Evolutionary conservation across 2,888 invertebrate species (phyloP), one percentile per base, ranked within the genome.

Genomic region (Vandiemenella viatica): DNA sequence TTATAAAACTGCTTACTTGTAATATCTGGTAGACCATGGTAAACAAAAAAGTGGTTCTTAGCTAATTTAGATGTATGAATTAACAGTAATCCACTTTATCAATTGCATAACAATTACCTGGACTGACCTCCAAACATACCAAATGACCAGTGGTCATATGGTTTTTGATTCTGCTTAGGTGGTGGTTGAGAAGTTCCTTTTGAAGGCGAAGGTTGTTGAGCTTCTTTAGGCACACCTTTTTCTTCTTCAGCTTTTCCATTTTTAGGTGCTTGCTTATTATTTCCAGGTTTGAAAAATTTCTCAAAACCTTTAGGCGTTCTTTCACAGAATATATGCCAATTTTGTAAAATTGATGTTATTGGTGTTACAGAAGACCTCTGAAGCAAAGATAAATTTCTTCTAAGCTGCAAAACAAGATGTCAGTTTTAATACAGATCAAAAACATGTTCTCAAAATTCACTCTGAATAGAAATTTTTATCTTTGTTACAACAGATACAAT

Each of bases 251-350:
- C 66, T 58, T 61, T 60, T 5, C 57, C 60, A 67, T 67, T 58
- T 68, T 67, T 41, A 64, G 65, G 42, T 58, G 53, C 43, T 62
- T 60, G 54, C 63, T 62, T 47, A 57, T 52, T 37, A 26, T 60
- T 58, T 49, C 75, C 74, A 7, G 80, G 81, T 61, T 81, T 77
- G 60, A 88, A 93, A 65, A 85, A 92, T 62, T 93, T 92, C 63
- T 91, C 93, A 66, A 93, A 93, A 1, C 93, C 93, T 67, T 91
- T 91, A 0, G 92, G 92, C 13, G 86, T 83, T 60, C 84, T 82
- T 58, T 83, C 79, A 61, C 83, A 82, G 57, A 86, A 73, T 50
- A 74, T 55, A 55, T 64, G 67, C 71, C 74, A 83, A 59, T 82
- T 72, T 59, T 76, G 73, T 64, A 77, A 65, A 56, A 79, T 70